These are phyloP conservation scores for Polyommatus iphigenia DNA, from an alignment of 2,888 invertebrate genomes.

Conservation along the genomic window DNA sequence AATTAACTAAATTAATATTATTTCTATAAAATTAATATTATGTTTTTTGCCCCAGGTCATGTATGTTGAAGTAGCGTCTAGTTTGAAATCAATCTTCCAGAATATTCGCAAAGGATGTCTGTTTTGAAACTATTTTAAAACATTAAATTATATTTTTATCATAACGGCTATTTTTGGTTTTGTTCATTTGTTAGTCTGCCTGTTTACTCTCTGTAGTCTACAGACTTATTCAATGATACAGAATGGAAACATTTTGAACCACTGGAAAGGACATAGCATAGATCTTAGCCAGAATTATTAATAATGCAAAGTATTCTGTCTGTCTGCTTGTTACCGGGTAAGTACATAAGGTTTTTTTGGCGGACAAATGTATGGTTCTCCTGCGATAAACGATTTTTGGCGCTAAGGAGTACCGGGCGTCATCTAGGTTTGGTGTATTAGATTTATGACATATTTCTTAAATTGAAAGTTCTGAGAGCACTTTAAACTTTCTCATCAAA, in stretches of 20 bases:
- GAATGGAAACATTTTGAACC: no score
- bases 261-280: no score
- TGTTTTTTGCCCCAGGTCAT: neutral
- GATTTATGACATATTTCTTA: neutral
- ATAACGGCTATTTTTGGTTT: neutral
- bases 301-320: no score
- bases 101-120: neutral
- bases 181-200: neutral
- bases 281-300: no score
- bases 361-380: no score
- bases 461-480: neutral
- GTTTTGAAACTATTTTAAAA: neutral
- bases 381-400: no score
- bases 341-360: no score
- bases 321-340: no score
- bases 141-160: neutral
- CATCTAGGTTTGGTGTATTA: neutral
- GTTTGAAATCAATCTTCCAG: neutral
- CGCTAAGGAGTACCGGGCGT: no score
- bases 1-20: conserved; percentile 21
- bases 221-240: no score
- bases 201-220: no score
- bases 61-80: neutral
- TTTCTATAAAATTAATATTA: conserved; percentile 18
- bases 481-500: conserved; percentile 18